Evolutionary conservation across 2,797 vertebrate species (phyloP), one percentile per base, ranked within the genome.

Genomic region (Salarias fasciatus): DNA sequence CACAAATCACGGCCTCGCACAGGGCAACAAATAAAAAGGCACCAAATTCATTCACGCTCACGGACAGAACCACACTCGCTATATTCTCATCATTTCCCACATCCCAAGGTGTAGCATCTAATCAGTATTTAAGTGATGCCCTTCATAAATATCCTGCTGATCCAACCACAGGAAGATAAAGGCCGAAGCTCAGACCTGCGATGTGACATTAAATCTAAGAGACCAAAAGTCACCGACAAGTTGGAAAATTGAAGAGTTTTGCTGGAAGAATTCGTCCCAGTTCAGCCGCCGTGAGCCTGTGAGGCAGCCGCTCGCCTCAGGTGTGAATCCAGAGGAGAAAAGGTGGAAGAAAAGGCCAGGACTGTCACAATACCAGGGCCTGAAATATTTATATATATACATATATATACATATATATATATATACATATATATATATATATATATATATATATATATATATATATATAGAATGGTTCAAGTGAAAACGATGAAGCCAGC

Each of bases 61-160:
- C 48, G 44, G 68, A 43, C 11, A 5, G 5, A n/a, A 44, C 45
- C 74, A 57, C 63, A 65, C 50, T 58, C 57, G 57, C 72, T 28
- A 0, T 44, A 50, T 75, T 54, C 59, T 54, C 44, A 29, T 68
- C 31, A 66, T 74, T 71, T 73, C 56, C 8, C 1, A 36, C 46
- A 75, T 77, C 60, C 58, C 72, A 52, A 58, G 41, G 53, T 72
- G 74, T 75, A 65, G 49, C 45, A 58, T 78, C 76, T 64, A 77
- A 88, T 89, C 83, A 80, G 76, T 12, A 77, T 80, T 80, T 85
- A 86, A 82, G 77, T 67, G 74, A 83, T 75, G 62, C 75, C 61
- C 67, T 77, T 80, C 61, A 84, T 86, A 87, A 83, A 81, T 43
- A 61, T 28, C 53, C 49, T 6, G 28, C 36, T 40, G 40, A 69